Base-by-base conservation (phyloP, 1,140 invertebrate genomes). In the Drosophila leontia region DNA sequence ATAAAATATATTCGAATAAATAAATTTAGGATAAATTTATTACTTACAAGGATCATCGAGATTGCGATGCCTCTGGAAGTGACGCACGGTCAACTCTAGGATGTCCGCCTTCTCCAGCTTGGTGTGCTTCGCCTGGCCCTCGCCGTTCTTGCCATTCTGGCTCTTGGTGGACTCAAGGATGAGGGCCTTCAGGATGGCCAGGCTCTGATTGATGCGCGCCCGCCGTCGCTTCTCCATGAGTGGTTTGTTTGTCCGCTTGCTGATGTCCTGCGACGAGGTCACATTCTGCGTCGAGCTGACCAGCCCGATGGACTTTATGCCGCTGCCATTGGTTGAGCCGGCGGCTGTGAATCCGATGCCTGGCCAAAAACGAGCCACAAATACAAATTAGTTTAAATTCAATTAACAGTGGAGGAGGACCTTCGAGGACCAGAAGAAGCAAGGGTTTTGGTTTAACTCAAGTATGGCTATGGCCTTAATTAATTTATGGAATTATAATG, bases 71-170 rank as follows among this genome's bases (percentile, higher is more conserved):
- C 95, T 93, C 82, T 97, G 96, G 61, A 98, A 95, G 92, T 98
- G 97, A 75, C 97, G 94, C 15, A 98, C 97, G 1, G 98, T 98
- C 92, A 98, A 94, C 92, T 99, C 98, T 48, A 99, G 93, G 78
- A 99, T 98, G 93, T 98, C 98, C 7, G 98, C 98, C 93, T 99
- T 99, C 93, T 98, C 98, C 78, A 98, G 93, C 93, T 96, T 96
- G 44, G 96, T 96, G 88, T 96, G 96, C 87, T 96, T 96, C 1
- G 86, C 87, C 95, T 96, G 93, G 95, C 96, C 92, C 95, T 94
- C 96, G 11, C 80, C 77, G 26, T 91, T 83, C 62, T 91, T 83
- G 29, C 85, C 80, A 82, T 87, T 91, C 67, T 90, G 90, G 93
- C 80, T 95, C 95, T 93, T 94, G 39, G 93, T 93, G 15, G 93